These are phyloP conservation scores for Melanotus villosus DNA, from an alignment of 2,888 invertebrate genomes.

Conservation along the genomic window DNA sequence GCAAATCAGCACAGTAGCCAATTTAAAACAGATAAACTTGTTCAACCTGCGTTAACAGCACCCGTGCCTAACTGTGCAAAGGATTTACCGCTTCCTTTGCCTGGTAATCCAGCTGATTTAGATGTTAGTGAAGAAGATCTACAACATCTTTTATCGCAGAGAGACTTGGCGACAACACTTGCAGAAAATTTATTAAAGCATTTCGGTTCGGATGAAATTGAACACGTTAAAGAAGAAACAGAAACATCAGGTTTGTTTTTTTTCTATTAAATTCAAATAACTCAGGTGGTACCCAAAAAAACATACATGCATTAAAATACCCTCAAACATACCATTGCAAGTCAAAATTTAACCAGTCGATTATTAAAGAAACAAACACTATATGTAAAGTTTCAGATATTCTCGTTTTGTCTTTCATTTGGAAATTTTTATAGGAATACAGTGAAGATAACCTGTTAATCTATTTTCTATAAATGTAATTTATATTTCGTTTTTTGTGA, in stretches of 20 bases:
- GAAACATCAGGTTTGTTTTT: conserved; percentile 13
- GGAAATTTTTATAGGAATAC: too few species aligned
- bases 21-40: conserved; percentile 64
- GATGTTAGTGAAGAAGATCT: conserved; percentile 81
- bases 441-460: too few species aligned
- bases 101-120: conserved; percentile 65
- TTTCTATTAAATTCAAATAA: too few species aligned
- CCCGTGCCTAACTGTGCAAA: conserved; percentile 54
- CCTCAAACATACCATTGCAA: too few species aligned
- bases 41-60: conserved; percentile 58
- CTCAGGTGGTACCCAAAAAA: too few species aligned
- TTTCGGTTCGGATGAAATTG: conserved; percentile 81
- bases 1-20: conserved; percentile 62
- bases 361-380: too few species aligned
- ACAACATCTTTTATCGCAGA: conserved; percentile 80
- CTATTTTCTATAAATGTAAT: too few species aligned
- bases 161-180: conserved; percentile 82
- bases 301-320: neutral
- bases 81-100: conserved; percentile 58
- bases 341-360: too few species aligned
- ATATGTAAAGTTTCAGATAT: too few species aligned
- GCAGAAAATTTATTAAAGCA: conserved; percentile 92
- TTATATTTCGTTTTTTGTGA: too few species aligned
- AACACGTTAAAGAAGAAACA: conserved; percentile 63
- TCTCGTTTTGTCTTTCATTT: too few species aligned